A percentile compares a stretch with the other conserved stretches of the same genome.
phyloP scores from a whole-genome alignment of 2,113 vertebrate genomes.

The Perognathus longimembris region DNA sequence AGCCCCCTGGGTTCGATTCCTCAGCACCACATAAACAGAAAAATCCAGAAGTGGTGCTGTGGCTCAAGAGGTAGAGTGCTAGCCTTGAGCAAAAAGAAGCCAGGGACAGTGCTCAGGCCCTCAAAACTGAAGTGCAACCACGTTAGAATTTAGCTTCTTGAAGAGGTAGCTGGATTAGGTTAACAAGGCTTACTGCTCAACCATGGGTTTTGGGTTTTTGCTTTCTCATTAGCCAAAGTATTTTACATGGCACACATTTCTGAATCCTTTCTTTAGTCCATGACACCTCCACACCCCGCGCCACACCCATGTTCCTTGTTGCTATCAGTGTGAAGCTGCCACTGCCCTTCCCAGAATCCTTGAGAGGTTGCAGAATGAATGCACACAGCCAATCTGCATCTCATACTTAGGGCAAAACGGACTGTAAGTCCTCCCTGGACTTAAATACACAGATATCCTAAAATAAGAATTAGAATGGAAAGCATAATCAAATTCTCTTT shows the following conservation, averaged over 20 bases:
- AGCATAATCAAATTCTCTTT: conserved; percentile 75
- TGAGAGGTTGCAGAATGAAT: conserved; percentile 75
- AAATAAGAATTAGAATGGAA: conserved; percentile 73
- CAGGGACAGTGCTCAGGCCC: too few relatives aligned
- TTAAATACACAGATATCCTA: conserved; percentile 53
- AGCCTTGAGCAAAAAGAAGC: too few relatives aligned
- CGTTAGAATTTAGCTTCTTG: conserved; percentile 45
- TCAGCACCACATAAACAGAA: too few relatives aligned
- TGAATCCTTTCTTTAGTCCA: neutral
- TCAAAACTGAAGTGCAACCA: conserved; percentile 13
- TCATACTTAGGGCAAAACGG: conserved; percentile 61
- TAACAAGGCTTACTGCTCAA: conserved; percentile 33
- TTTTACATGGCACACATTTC: conserved; percentile 54
- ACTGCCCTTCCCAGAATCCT: conserved; percentile 12
- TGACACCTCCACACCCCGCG: neutral
- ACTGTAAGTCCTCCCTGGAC: conserved; percentile 59
- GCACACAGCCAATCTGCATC: conserved; percentile 57
- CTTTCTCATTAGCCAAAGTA: conserved; percentile 71
- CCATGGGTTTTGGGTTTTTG: conserved; percentile 56
- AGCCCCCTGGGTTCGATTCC: too few relatives aligned
- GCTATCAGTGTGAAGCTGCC: conserved; percentile 55
- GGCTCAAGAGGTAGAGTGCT: too few relatives aligned
- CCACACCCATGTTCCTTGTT: too few relatives aligned
- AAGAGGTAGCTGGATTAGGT: conserved; percentile 1
- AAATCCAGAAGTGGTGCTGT: too few relatives aligned